phyloP scores from a whole-genome alignment of 1,140 invertebrate genomes.

The Tribolium madens region DNA sequence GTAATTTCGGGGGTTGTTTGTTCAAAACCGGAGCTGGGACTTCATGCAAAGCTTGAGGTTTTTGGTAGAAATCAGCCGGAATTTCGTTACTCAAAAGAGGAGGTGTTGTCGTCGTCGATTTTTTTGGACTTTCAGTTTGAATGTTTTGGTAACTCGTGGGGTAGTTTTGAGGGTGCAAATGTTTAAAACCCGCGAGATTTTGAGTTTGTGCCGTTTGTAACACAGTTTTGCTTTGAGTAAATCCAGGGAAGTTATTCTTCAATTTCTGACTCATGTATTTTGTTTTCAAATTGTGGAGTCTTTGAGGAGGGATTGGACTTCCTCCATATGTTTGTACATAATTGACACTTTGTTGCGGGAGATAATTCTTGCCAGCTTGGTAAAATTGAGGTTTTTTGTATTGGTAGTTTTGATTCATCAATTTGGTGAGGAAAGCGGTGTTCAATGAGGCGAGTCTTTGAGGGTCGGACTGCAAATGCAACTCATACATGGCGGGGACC shows the following conservation, averaged over 20 bases:
- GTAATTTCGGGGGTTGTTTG: background rate
- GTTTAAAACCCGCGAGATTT: background rate
- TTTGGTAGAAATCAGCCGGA: constrained; percentile 4
- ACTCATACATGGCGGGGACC: constrained; percentile 4
- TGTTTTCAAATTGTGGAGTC: constrained; percentile 5
- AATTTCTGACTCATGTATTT: background rate
- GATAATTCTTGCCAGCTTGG: background rate
- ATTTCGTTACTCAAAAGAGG: constrained; percentile 2
- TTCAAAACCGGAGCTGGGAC: constrained; percentile 14
- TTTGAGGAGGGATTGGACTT: background rate
- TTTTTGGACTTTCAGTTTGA: background rate
- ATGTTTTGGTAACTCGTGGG: background rate
- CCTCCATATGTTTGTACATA: background rate
- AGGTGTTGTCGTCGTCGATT: background rate
- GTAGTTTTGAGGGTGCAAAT: background rate
- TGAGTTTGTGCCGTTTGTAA: background rate
- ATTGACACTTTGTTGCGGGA: background rate
- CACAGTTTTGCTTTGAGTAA: background rate
- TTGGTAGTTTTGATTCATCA: background rate
- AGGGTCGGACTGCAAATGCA: constrained; percentile 9
- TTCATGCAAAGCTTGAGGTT: constrained; percentile 20
- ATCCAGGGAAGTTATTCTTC: background rate
- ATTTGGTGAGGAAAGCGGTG: background rate
- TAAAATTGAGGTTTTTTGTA: background rate
- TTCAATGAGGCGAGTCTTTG: constrained; percentile 3